Percentiles rank a stretch among this genome's conserved stretches.
phyloP scores from a whole-genome alignment of 2,113 vertebrate genomes.

The Anarhynchus alexandrinus region DNA sequence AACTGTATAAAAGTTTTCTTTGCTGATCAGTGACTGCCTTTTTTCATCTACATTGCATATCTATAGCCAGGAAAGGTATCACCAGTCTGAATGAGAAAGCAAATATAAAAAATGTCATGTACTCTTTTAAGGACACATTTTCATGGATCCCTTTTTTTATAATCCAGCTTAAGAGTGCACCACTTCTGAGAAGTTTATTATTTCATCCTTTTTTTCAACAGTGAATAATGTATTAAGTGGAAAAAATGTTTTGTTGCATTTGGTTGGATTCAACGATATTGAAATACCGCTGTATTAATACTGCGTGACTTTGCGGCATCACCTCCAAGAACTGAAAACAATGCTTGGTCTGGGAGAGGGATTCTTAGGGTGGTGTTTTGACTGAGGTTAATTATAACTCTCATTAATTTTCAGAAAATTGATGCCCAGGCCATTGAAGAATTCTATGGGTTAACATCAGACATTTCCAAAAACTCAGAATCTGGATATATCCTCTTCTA shows the following conservation, averaged over 20 bases:
- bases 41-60: not conserved
- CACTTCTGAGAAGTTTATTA: not conserved
- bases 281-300: not conserved
- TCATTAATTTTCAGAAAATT: conserved; percentile 81
- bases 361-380: not conserved
- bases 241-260: not conserved
- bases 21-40: not conserved
- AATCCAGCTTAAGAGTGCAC: not conserved
- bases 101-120: not conserved
- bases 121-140: not conserved
- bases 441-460: conserved; percentile 92
- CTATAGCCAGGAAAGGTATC: not conserved
- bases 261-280: not conserved
- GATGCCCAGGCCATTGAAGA: conserved; percentile 92
- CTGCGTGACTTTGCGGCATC: not conserved
- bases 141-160: not conserved
- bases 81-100: not conserved
- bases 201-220: not conserved
- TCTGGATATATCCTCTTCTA: conserved; percentile 94
- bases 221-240: not conserved
- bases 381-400: not conserved
- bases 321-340: not conserved
- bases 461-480: conserved; percentile 95
- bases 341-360: not conserved
- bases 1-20: not conserved